Evolutionary conservation across 1,140 invertebrate genomes (phyloP), one percentile per base, ranked within the genome.

Genomic region (Drosophila watanabei): DNA sequence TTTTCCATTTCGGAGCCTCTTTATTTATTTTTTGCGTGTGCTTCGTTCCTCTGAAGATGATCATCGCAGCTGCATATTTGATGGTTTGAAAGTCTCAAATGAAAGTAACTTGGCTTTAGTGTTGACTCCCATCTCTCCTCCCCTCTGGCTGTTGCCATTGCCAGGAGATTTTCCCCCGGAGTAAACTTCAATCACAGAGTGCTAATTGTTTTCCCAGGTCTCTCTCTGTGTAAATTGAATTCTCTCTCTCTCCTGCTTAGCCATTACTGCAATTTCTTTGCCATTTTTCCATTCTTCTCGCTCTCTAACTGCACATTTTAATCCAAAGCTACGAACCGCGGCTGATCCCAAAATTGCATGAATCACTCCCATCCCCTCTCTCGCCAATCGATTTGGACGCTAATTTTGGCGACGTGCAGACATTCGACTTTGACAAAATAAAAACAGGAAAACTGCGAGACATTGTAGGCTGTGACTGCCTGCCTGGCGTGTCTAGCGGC

Each of bases 401-500:
- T 82, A 82, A 89, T 85, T 89, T 88, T 52, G 81, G 73, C 78
- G 71, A 89, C 85, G 81, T 89, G 85, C 85, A 72, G 75, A 59
- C 66, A 83, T 73, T 80, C 77, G 45, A 77, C 51, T 85, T 85
- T 85, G 84, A 78, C 84, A 88, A 80, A 66, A 70, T 46, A 61
- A 62, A 72, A 75, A 73, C 39, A 61, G 52, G 18, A 60, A 60
- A 51, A 54, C 16, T 28, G 20, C 20, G 35, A 75, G 37, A 63
- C 57, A 61, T 60, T 45, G 65, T 52, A 52, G 51, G 51, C n/a
- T 52, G 49, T 20, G 43, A 20, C 20, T 49, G 8, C 13, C 46
- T 49, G 52, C 59, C 63, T 85, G 57, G 51, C 63, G 48, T 77
- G 63, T 78, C 63, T 51, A 80, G 73, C 54, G 46, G 56, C 56